Evolutionary conservation across 2,888 invertebrate species (phyloP), one percentile per base, ranked within the genome.

Genomic region (Cheilosia soror): DNA sequence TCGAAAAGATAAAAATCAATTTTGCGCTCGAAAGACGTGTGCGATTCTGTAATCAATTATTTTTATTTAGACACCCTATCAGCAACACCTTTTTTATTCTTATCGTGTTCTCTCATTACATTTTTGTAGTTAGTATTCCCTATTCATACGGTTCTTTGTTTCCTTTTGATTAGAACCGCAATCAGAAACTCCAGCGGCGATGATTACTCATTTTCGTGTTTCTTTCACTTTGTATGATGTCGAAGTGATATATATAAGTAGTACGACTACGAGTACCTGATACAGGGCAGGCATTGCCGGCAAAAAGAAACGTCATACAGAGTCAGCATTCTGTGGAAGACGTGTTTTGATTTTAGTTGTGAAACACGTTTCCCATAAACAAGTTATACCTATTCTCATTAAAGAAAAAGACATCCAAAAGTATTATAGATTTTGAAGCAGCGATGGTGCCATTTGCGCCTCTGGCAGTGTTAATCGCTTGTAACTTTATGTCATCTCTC

Each of bases 401-500:
- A 25, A 29, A 47, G 25, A 27, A 13, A 15, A 15, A 5, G n/a
- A 6, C 25, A 3, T 20, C 31, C 2, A 2, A 27, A 51, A 60
- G 6, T 33, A 42, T 27, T 68, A 11, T 51, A 20, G 44, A 5
- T 5, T 15, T 1, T 47, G 13, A 60, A 60, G 68, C 53, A 25
- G 57, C 25, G 40, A 72, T 80, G 80, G 33, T 81, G 11, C 49
- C 62, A 20, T 4, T 72, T 0, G 60, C 42, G 29, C 68, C 81
- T 33, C 20, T 81, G 9, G 66, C 60, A 15, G 81, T 72, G 44
- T 47, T 85, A 51, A 77, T 81, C 9, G 76, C 62, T n/a, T 81
- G 85, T 57, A 77, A 76, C 63, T 77, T 85, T 2, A 72, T 80
- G 66, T 72, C 76, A 4, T 58, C 62, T 3, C 7, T 76, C 0